Base-by-base conservation (phyloP, 2,113 vertebrate species). In the Patagioenas fasciata region DNA sequence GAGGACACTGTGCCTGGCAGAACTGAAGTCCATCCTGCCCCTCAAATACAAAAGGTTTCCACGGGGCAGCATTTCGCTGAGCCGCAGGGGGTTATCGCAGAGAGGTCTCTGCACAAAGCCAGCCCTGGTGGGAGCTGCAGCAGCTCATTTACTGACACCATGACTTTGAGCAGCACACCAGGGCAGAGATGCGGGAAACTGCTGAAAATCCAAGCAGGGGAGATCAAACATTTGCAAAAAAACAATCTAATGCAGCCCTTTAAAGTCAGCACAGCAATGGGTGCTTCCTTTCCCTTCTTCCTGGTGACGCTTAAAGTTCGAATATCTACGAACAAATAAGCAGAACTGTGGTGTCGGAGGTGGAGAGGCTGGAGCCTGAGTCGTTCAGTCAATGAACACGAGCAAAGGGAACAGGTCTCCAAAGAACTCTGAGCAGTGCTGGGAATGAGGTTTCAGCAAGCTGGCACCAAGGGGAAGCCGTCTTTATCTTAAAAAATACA, bases 131-230 rank as follows among this genome's bases (percentile, higher is more conserved):
- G 1, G 17, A 5, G 10, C 69, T 64, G 50, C 64, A 21, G 42
- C 44, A 70, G 44, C 0, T 0, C 3, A 18, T 61, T 44, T 1
- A 4, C 42, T 24, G 12, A 32, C 1, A 1, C 24, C 25, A 40
- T 0, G 0, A 26, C 58, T 28, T 71, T 38, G 20, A 0, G 0
- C 44, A n/a, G 32, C 20, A 17, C 12, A 50, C 32, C n/a, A 72
- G 26, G 31, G 31, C 29, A 36, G 26, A 15, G 25, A 47, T 15
- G 9, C 0, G 7, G 65, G 64, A 53, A 53, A 31, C 44, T 8
- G 29, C 18, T 26, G 34, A 31, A 85, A 40, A 62, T 23, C 48
- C 67, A 80, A 48, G 57, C 10, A 60, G 28, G 5, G 14, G 32
- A 67, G 36, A 70, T 29, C 36, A 58, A 80, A 80, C 10, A 8